These are phyloP conservation scores for Seriola rivoliana DNA, from an alignment of 2,113 vertebrate species.

Conservation along the genomic window DNA sequence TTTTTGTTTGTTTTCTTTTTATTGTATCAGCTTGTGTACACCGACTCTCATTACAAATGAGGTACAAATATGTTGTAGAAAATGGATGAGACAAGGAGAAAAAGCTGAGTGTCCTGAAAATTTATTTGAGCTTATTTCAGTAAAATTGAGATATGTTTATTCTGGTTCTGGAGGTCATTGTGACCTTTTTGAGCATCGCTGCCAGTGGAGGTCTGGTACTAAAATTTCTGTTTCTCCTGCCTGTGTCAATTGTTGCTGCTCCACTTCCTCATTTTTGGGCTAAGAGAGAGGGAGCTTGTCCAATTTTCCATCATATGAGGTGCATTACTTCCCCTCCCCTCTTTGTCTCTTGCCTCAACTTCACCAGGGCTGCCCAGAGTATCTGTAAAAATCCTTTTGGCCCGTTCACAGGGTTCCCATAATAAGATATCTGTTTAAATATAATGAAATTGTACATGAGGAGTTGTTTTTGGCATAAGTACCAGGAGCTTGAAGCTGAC, in stretches of 20 bases:
- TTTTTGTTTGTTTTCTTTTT: neutral
- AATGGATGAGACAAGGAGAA: neutral
- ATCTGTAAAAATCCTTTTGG: conserved; percentile 3
- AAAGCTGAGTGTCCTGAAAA: neutral
- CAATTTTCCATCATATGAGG: conserved; percentile 44
- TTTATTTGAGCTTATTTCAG: neutral
- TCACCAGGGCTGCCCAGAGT: neutral
- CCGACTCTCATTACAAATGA: neutral
- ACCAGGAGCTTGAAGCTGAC: neutral
- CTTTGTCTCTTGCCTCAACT: neutral
- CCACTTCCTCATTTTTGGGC: conserved; percentile 38
- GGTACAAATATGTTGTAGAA: neutral
- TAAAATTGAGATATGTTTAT: neutral
- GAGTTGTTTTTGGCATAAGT: conserved; percentile 14
- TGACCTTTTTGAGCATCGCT: conserved; percentile 16
- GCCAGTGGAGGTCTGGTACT: neutral
- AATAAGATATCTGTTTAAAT: conserved; percentile 19
- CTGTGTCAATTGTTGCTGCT: conserved; percentile 7
- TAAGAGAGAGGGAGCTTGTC: neutral
- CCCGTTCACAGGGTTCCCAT: neutral
- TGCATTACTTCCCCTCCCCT: neutral
- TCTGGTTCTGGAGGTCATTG: neutral
- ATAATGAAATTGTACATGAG: conserved; percentile 8
- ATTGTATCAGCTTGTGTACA: no score
- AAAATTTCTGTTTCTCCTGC: neutral